phyloP scores from a whole-genome alignment of 2,888 invertebrate genomes.

The Pristionchus exspectatus region DNA sequence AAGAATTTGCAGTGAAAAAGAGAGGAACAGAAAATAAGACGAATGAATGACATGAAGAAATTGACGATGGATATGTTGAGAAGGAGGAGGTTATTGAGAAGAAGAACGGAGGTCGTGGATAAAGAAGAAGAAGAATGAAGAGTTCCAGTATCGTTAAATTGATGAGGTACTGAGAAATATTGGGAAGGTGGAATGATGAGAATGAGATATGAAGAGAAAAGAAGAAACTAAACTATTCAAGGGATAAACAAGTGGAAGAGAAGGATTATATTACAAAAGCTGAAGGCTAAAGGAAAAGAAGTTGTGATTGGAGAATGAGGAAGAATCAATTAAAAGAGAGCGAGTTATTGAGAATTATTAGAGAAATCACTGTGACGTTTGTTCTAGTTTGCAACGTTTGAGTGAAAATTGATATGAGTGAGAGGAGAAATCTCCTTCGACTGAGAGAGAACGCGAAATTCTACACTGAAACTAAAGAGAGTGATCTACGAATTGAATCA shows the following conservation, averaged over 20 bases:
- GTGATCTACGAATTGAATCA: neutral
- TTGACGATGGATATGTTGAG: slow-evolving; percentile 8
- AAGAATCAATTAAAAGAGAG: neutral
- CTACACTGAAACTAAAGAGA: neutral
- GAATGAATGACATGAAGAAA: slow-evolving; percentile 7
- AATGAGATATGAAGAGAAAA: neutral
- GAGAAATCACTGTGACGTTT: neutral
- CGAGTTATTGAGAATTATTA: neutral
- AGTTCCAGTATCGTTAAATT: neutral
- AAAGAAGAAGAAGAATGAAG: neutral
- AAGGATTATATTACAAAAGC: neutral
- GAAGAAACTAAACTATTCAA: neutral
- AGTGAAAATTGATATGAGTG: neutral
- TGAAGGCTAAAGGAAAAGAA: neutral
- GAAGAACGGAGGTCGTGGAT: neutral
- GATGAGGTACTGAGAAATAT: neutral
- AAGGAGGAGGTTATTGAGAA: neutral
- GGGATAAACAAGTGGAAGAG: slow-evolving; percentile 12
- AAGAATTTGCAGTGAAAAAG: neutral
- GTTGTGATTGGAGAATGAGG: neutral
- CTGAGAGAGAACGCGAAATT: neutral
- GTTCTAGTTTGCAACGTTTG: neutral
- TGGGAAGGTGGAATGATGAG: neutral
- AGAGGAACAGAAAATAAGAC: slow-evolving; percentile 19
- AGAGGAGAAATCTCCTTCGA: neutral